A percentile compares a stretch with the other conserved stretches of the same genome.
Evolutionary conservation across 2,113 vertebrate species (phyloP).

Genomic region (Cyphomyrus discorhynchus): DNA sequence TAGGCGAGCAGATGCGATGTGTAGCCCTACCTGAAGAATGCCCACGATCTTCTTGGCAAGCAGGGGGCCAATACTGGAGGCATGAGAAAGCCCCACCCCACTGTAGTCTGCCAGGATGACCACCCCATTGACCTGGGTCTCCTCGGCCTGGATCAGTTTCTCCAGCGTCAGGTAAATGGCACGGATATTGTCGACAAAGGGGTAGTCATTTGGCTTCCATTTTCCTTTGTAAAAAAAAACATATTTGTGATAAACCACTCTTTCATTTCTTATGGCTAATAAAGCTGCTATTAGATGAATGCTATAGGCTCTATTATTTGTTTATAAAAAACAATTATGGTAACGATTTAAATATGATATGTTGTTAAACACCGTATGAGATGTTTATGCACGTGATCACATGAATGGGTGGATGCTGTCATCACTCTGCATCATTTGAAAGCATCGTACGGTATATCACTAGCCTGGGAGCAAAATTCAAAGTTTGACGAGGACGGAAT

Average conservation of each 20-base stretch:
- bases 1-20: neutral
- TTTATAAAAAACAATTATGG: neutral
- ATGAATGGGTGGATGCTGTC: neutral
- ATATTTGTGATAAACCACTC: neutral
- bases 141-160: constrained; percentile 94
- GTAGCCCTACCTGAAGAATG: constrained; percentile 84
- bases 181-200: constrained; percentile 92
- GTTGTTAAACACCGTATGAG: neutral
- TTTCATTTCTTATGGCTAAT: neutral
- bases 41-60: constrained; percentile 96
- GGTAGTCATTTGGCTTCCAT: constrained; percentile 88
- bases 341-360: neutral
- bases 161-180: constrained; percentile 94
- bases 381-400: neutral
- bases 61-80: constrained; percentile 93
- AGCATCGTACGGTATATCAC: neutral
- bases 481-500: neutral
- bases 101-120: constrained; percentile 95
- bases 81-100: constrained; percentile 93
- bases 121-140: constrained; percentile 95
- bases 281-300: neutral
- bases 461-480: neutral
- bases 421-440: neutral
- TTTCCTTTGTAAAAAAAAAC: constrained; percentile 66
- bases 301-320: neutral